A percentile compares a stretch with the other conserved stretches of the same genome.
Conservation (phyloP, 2,888 invertebrate genomes). For the Ochlodes sylvanus region DNA sequence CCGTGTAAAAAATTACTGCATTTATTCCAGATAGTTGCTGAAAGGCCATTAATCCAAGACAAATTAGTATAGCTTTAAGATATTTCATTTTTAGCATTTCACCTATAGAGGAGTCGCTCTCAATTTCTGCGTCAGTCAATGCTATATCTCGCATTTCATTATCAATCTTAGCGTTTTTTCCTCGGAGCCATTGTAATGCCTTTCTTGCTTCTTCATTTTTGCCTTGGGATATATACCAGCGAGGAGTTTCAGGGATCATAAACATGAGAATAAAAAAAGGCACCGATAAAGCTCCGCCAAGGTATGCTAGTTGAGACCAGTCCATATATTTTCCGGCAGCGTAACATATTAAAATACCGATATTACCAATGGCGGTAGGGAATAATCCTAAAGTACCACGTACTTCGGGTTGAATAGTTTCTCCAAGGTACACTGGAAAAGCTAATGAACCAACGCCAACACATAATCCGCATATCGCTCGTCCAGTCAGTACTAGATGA, state of each 20-base stretch:
- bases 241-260: conserved; percentile 96
- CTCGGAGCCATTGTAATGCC: conserved; percentile 93
- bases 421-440: conserved; percentile 96
- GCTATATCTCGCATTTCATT: conserved; percentile 91
- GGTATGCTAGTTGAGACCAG: conserved; percentile 93
- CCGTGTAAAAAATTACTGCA: conserved; percentile 97
- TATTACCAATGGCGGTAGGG: conserved; percentile 94
- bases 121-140: conserved; percentile 88
- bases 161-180: conserved; percentile 90
- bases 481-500: conserved; percentile 90
- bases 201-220: conserved; percentile 90
- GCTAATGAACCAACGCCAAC: conserved; percentile 95
- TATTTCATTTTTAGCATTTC: conserved; percentile 90
- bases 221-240: conserved; percentile 94
- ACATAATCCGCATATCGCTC: conserved; percentile 94
- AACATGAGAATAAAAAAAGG: conserved; percentile 93
- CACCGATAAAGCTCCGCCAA: conserved; percentile 90
- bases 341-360: conserved; percentile 92
- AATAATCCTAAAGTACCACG: conserved; percentile 95
- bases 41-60: conserved; percentile 96
- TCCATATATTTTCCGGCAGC: conserved; percentile 91
- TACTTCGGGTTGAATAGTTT: conserved; percentile 96
- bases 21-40: conserved; percentile 98
- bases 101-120: conserved; percentile 85
- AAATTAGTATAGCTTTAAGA: conserved; percentile 91